Conservation (phyloP, 2,888 invertebrate species). For the Drosophila incognita region DNA sequence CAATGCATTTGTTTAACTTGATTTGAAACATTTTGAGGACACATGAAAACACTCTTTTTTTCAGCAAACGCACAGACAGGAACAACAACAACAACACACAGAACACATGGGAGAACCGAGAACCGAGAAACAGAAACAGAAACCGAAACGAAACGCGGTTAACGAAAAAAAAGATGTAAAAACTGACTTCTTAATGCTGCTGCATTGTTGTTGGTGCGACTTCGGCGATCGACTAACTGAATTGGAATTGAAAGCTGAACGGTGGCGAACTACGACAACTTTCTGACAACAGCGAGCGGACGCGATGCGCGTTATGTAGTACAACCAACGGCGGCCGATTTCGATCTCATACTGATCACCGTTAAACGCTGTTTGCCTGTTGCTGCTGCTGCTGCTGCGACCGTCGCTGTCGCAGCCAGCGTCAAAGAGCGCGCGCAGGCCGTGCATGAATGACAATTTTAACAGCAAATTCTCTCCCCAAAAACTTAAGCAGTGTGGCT, state of each 20-base stretch:
- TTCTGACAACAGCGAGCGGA: constrained; percentile 48
- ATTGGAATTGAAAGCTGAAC: constrained; percentile 59
- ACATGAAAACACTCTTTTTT: constrained; percentile 22
- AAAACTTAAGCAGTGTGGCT: constrained; percentile 26
- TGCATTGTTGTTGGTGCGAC: constrained; percentile 49
- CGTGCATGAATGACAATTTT: constrained; percentile 69
- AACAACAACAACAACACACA: not conserved
- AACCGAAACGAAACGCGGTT: constrained; percentile 46
- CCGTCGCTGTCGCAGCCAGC: constrained; percentile 39
- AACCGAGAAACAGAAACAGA: constrained; percentile 43
- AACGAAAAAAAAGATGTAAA: constrained; percentile 55
- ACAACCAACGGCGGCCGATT: constrained; percentile 75
- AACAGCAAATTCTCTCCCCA: constrained; percentile 42
- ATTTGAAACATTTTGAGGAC: constrained; percentile 33
- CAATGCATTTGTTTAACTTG: constrained; percentile 53
- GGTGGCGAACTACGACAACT: constrained; percentile 59
- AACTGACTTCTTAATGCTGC: constrained; percentile 43
- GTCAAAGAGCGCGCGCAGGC: constrained; percentile 51
- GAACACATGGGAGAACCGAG: constrained; percentile 28
- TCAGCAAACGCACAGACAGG: constrained; percentile 4
- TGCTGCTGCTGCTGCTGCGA: constrained; percentile 32
- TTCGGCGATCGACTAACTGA: constrained; percentile 61
- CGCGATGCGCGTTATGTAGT: constrained; percentile 55
- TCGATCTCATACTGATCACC: constrained; percentile 75
- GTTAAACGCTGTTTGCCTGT: constrained; percentile 58